These are phyloP conservation scores for Sabatieria punctata DNA, from an alignment of 2,888 invertebrate genomes.

Conservation along the genomic window DNA sequence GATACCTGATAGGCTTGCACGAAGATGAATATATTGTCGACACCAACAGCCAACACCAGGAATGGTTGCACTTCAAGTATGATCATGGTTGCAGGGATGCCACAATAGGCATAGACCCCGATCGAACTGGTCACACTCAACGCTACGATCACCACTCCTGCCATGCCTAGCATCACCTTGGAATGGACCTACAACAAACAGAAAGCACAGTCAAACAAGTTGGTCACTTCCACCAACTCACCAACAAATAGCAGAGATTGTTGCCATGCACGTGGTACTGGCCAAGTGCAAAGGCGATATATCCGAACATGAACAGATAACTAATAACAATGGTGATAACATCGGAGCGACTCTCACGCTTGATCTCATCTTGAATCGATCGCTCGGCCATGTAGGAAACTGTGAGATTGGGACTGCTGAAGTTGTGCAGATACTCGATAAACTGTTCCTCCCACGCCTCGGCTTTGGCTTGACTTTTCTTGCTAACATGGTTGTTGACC, in stretches of 20 bases:
- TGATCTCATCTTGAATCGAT: conserved; percentile 63
- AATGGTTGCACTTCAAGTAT: conserved; percentile 92
- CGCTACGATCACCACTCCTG: conserved; percentile 66
- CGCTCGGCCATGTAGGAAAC: conserved; percentile 37
- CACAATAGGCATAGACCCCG: conserved; percentile 64
- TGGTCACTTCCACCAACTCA: not conserved
- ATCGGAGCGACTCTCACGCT: conserved; percentile 69
- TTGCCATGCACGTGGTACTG: conserved; percentile 40
- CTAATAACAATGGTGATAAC: conserved; percentile 63
- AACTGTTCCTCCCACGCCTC: conserved; percentile 61
- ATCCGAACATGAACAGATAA: conserved; percentile 78
- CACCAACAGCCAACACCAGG: conserved; percentile 77
- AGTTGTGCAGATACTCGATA: conserved; percentile 34
- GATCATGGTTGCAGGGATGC: conserved; percentile 62
- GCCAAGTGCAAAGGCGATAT: conserved; percentile 70
- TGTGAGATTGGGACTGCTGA: conserved; percentile 27
- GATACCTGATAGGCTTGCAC: conserved; percentile 56
- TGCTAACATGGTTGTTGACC: conserved; percentile 78
- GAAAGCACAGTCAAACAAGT: not conserved
- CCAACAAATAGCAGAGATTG: conserved; percentile 11
- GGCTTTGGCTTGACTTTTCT: conserved; percentile 46
- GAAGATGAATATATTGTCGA: conserved; percentile 89
- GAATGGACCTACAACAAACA: conserved; percentile 57
- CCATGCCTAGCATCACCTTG: conserved; percentile 60
- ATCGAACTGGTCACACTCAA: conserved; percentile 65